Conservation (phyloP, 2,888 invertebrate species). For the Portevinia maculata region DNA sequence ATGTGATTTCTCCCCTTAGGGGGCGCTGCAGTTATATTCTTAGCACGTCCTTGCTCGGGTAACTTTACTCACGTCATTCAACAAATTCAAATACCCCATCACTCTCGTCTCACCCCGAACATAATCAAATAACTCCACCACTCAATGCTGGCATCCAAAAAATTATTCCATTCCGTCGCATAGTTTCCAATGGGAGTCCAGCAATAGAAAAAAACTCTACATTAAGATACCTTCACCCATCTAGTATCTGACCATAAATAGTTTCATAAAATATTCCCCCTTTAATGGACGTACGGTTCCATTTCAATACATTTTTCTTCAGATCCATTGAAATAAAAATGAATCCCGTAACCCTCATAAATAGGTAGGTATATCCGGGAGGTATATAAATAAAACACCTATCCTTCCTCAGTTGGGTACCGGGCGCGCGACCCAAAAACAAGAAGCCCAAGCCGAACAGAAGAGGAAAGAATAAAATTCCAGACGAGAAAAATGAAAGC, state of each 20-base stretch:
- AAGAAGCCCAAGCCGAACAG: too few species aligned
- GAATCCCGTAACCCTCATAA: constrained; percentile 66
- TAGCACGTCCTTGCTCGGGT: too few species aligned
- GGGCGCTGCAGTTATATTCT: too few species aligned
- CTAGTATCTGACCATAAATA: constrained; percentile 67
- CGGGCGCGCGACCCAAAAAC: constrained; percentile 41
- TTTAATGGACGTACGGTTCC: constrained; percentile 23
- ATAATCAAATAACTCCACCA: constrained; percentile 9
- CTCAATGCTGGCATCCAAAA: constrained; percentile 29
- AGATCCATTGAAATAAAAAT: constrained; percentile 63
- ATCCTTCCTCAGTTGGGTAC: constrained; percentile 9
- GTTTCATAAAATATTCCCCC: constrained; percentile 65
- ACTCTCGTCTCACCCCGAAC: not conserved
- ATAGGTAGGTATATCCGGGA: constrained; percentile 30
- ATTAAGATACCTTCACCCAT: constrained; percentile 65
- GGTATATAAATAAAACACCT: not conserved
- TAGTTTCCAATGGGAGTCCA: not conserved
- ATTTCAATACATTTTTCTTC: constrained; percentile 35
- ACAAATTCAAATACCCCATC: not conserved
- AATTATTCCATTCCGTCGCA: constrained; percentile 29
- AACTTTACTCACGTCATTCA: too few species aligned
- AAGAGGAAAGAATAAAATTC: constrained; percentile 50
- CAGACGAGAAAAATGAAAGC: constrained; percentile 63
- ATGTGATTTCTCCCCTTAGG: too few species aligned
- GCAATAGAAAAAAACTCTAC: constrained; percentile 20